Conservation (phyloP, 1,140 invertebrate species). For the Cotesia typhae region DNA sequence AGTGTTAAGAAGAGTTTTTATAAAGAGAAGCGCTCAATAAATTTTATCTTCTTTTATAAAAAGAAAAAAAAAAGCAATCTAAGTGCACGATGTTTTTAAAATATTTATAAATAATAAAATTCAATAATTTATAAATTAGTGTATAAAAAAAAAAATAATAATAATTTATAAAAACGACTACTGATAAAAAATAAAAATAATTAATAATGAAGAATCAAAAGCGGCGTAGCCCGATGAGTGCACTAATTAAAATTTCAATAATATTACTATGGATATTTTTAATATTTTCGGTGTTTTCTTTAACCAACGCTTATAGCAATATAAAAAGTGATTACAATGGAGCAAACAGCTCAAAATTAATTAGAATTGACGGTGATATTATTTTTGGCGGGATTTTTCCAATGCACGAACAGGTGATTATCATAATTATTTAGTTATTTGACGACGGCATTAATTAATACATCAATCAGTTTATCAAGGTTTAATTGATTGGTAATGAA, state of each 20-base stretch:
- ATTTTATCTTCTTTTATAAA: background rate
- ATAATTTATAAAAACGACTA: background rate
- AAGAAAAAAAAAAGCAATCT: constrained; percentile 6
- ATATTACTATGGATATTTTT: constrained; percentile 43
- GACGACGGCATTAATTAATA: background rate
- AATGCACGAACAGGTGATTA: constrained; percentile 72
- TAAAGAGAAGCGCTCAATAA: too few species aligned
- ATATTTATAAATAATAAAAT: background rate
- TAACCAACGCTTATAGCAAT: constrained; percentile 44
- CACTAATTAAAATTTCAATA: constrained; percentile 42
- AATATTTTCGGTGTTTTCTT: constrained; percentile 34
- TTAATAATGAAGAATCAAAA: constrained; percentile 22
- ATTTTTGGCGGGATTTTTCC: constrained; percentile 80
- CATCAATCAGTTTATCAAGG: constrained; percentile 2
- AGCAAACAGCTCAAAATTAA: constrained; percentile 58
- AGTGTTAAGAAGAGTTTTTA: too few species aligned
- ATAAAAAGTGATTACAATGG: constrained; percentile 41
- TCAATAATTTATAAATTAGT: background rate
- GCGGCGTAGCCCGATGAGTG: constrained; percentile 10
- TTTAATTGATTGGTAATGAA: constrained; percentile 1
- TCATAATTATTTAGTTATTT: constrained; percentile 1
- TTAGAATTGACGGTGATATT: constrained; percentile 70
- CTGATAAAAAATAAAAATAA: background rate
- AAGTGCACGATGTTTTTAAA: background rate
- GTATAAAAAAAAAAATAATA: background rate